These are phyloP conservation scores for Camponotus fellah DNA, from an alignment of 2,888 invertebrate species.

Conservation along the genomic window DNA sequence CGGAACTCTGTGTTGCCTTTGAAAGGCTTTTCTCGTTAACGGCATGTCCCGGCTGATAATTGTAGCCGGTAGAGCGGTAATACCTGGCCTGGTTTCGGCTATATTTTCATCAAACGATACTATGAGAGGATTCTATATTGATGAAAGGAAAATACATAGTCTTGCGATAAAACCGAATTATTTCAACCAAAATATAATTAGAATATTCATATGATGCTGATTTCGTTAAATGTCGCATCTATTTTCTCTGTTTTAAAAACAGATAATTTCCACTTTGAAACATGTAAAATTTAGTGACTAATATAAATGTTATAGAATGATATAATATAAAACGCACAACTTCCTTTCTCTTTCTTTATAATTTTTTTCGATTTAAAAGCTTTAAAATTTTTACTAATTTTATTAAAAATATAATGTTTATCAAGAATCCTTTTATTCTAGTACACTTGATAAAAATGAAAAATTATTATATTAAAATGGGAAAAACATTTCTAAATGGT, in stretches of 20 bases:
- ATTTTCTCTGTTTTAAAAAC: background rate
- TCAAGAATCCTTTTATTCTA: background rate
- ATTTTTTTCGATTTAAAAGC: background rate
- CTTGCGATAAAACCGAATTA: background rate
- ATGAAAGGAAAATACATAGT: constrained; percentile 15
- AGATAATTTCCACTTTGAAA: constrained; percentile 7
- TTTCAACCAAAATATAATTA: background rate
- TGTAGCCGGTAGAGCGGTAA: constrained; percentile 36
- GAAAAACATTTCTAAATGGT: background rate
- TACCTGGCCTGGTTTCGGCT: constrained; percentile 48
- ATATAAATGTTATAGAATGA: background rate
- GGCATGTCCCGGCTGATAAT: constrained; percentile 58
- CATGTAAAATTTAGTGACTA: background rate
- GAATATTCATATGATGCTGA: background rate
- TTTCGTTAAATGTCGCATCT: background rate
- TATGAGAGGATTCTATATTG: constrained; percentile 16
- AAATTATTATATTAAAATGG: background rate
- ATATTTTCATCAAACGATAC: constrained; percentile 46
- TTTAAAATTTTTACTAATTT: background rate
- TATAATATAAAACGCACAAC: background rate
- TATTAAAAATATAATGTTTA: background rate
- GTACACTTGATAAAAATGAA: background rate
- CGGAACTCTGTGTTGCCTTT: constrained; percentile 59
- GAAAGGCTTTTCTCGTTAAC: constrained; percentile 65
- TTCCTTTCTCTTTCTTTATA: background rate